Conservation (phyloP, 2,888 invertebrate species). For the Microctonus aethiopoides region DNA sequence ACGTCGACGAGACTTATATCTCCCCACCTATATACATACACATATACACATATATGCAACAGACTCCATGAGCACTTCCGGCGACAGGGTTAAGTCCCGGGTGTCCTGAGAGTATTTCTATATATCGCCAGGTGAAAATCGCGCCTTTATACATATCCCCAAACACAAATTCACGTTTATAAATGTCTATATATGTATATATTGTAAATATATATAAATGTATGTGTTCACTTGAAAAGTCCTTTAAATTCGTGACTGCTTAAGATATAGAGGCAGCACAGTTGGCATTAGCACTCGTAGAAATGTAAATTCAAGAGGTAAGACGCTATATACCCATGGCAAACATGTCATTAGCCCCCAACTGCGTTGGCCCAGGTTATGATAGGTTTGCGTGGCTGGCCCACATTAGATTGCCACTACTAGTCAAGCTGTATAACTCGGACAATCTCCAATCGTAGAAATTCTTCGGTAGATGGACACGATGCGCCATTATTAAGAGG, state of each 20-base stretch:
- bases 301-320: slow-evolving; percentile 56
- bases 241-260: slow-evolving; percentile 50
- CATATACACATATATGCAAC: no score
- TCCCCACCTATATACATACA: not conserved
- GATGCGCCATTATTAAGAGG: slow-evolving; percentile 23
- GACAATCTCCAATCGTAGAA: slow-evolving; percentile 63
- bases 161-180: no score
- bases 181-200: not conserved
- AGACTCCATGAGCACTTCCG: slow-evolving; percentile 23
- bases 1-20: slow-evolving; percentile 43
- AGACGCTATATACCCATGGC: slow-evolving; percentile 58
- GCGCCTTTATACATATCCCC: no score
- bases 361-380: slow-evolving; percentile 61
- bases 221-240: slow-evolving; percentile 42
- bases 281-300: slow-evolving; percentile 46
- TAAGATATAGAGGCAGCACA: slow-evolving; percentile 14
- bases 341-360: slow-evolving; percentile 62
- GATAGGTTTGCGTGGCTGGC: slow-evolving; percentile 65
- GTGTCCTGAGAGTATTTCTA: not conserved
- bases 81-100: not conserved
- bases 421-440: slow-evolving; percentile 42
- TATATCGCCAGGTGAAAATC: slow-evolving; percentile 7
- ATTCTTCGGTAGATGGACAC: slow-evolving; percentile 44
- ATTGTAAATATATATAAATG: no score
- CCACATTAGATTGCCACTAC: slow-evolving; percentile 58